These are phyloP conservation scores for Amblyjoppa proteus DNA, from an alignment of 2,888 invertebrate genomes.

Conservation along the genomic window DNA sequence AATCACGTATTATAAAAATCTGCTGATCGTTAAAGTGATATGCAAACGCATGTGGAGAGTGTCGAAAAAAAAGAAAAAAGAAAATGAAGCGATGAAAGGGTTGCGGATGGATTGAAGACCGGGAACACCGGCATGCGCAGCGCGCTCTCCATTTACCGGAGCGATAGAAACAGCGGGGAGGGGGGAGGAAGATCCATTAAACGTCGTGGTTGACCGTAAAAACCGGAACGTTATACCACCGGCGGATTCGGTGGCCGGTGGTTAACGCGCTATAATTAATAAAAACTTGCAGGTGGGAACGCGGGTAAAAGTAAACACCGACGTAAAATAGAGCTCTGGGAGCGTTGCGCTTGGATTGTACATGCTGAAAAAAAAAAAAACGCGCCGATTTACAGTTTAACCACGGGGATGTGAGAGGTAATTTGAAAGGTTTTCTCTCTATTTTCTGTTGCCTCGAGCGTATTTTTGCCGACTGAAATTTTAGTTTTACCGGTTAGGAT, in stretches of 20 bases:
- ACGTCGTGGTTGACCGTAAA: constrained; percentile 85
- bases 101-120: constrained; percentile 54
- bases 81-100: constrained; percentile 48
- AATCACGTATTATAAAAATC: not conserved
- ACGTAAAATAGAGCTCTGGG: constrained; percentile 31
- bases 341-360: not conserved
- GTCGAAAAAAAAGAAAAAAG: not conserved
- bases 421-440: no score
- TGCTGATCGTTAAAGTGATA: not conserved
- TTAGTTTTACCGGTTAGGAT: no score
- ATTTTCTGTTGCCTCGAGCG: no score
- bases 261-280: constrained; percentile 75
- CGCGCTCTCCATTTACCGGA: constrained; percentile 55
- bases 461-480: no score
- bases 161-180: constrained; percentile 61
- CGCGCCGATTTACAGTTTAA: not conserved
- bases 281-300: constrained; percentile 77
- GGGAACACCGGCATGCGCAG: constrained; percentile 52
- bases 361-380: not conserved
- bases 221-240: constrained; percentile 79
- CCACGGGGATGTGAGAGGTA: not conserved
- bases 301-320: constrained; percentile 30
- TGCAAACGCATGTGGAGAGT: not conserved
- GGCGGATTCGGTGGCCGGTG: constrained; percentile 51
- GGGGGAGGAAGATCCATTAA: constrained; percentile 76